These are phyloP conservation scores for Ornithoptera alexandrae DNA, from an alignment of 2,888 invertebrate species.

Conservation along the genomic window DNA sequence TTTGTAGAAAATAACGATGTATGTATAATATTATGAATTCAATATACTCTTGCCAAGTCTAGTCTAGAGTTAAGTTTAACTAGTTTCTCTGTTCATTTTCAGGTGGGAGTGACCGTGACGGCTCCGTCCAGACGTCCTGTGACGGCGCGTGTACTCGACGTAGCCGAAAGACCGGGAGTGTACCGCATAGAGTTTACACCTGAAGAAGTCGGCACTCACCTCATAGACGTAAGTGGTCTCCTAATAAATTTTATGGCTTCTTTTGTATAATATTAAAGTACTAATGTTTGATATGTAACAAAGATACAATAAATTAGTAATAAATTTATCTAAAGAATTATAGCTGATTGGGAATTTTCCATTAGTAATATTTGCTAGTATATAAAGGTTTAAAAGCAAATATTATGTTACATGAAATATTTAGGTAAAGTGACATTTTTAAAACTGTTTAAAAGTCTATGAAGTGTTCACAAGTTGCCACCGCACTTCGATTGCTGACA, in stretches of 20 bases:
- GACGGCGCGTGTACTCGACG: conserved; percentile 89
- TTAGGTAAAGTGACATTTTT: no score
- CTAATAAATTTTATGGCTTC: background rate
- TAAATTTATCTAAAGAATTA: no score
- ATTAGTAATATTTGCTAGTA: no score
- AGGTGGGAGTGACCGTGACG: conserved; percentile 84
- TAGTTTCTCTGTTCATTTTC: conserved; percentile 21
- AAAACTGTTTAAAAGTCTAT: no score
- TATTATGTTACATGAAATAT: no score
- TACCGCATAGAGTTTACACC: conserved; percentile 96
- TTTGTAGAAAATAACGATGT: no score
- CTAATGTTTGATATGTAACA: background rate
- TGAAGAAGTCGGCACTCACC: conserved; percentile 95
- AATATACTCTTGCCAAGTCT: background rate
- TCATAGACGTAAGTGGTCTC: conserved; percentile 87
- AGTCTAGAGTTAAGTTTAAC: background rate
- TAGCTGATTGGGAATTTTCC: no score
- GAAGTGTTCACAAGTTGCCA: no score
- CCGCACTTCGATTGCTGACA: no score
- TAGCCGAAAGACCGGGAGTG: conserved; percentile 87
- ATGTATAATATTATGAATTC: no score
- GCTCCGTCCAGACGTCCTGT: conserved; percentile 92
- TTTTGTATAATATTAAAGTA: background rate
- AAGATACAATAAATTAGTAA: no score
- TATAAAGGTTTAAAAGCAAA: no score